Evolutionary conservation across 2,113 vertebrate species (phyloP), one percentile per base, ranked within the genome.

Genomic region (Dinomys branickii): DNA sequence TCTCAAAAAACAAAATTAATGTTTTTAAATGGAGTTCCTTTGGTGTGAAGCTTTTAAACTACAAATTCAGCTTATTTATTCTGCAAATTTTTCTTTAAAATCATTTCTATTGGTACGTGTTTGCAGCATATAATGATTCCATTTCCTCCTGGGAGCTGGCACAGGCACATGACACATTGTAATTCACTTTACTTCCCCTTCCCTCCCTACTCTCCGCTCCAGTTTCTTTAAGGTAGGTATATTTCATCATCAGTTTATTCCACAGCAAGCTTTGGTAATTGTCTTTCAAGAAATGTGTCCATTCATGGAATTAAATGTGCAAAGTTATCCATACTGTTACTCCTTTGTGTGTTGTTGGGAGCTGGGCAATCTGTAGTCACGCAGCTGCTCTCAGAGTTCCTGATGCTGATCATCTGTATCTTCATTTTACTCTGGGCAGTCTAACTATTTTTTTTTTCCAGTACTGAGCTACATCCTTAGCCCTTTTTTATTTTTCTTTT

Each of bases 261-360:
- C 87, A 87, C 5, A 87, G 14, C 63, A 61, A 94, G 67, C 81
- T 38, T 89, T 80, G 13, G 52, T 41, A 20, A 80, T 77, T 78
- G 47, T 59, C 54, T 97, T 90, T 94, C 88, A 92, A 95, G 28
- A 41, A 94, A 59, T 33, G 63, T 94, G 85, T 50, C 38, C n/a
- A 78, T 82, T 93, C 35, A 63, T n/a, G 13, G 78, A n/a, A n/a
- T 77, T 47, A 35, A 52, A 35, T 19, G 7, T 63, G 56, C 19
- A 65, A 44, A 47, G 71, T 73, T 78, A 20, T n/a, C 47, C 20
- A 38, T 10, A 28, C 41, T 50, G 28, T 28, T 58, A 89, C 35
- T 47, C 20, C 7, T 24, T n/a, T 10, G 44, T 77, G 41, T 28
- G 9, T 24, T 41, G 28, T 77, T 41, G 24, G 38, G 38, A 41